phyloP scores from a whole-genome alignment of 2,797 vertebrate genomes.

The Kryptolebias ocellatus region DNA sequence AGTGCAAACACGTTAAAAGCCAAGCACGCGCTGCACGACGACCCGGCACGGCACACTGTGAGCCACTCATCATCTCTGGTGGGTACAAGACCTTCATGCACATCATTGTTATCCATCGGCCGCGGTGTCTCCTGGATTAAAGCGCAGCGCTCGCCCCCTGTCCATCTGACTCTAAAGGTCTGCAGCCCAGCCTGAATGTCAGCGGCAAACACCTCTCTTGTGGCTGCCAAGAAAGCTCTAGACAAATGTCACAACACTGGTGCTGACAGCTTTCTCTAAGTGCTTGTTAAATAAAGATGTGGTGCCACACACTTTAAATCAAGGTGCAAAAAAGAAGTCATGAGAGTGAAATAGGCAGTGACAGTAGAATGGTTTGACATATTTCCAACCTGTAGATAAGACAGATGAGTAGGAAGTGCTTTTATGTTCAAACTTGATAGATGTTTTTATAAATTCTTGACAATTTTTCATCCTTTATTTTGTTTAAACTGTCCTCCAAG shows the following conservation, averaged over 20 bases:
- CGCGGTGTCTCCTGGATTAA: constrained; percentile 41
- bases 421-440: constrained; percentile 13
- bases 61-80: constrained; percentile 42
- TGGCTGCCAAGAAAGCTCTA: constrained; percentile 59
- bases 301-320: constrained; percentile 53
- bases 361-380: constrained; percentile 30
- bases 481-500: constrained; percentile 22
- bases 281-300: constrained; percentile 76
- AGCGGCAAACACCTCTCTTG: constrained; percentile 53
- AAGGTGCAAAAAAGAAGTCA: constrained; percentile 47
- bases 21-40: constrained; percentile 14
- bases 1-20: constrained; percentile 75
- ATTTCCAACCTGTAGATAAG: constrained; percentile 27
- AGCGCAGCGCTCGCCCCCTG: constrained; percentile 48
- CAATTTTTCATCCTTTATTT: constrained; percentile 20
- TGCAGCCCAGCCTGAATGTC: constrained; percentile 58
- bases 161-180: constrained; percentile 61
- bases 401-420: constrained; percentile 2
- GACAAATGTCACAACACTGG: constrained; percentile 74
- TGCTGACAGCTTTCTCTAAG: constrained; percentile 68
- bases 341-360: constrained; percentile 26
- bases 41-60: background rate
- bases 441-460: constrained; percentile 17
- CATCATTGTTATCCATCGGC: constrained; percentile 54
- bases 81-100: constrained; percentile 45